Conservation (phyloP, 1,140 invertebrate genomes). For the Sminthurinus signatus region DNA sequence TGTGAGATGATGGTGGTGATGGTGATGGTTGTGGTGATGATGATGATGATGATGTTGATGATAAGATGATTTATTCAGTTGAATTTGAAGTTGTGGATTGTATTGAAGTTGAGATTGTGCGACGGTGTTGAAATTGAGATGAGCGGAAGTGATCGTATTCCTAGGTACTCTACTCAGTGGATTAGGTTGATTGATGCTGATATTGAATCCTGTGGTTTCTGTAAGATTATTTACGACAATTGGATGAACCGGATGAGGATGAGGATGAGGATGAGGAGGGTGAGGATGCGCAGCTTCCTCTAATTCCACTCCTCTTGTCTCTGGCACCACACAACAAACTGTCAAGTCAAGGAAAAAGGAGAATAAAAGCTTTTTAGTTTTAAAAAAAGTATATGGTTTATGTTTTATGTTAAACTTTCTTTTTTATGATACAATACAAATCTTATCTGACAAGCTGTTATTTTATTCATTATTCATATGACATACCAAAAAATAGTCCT, state of each 20-base stretch:
- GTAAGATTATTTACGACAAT: constrained; percentile 6
- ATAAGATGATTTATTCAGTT: not conserved
- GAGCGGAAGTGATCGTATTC: not conserved
- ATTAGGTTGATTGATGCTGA: constrained; percentile 5
- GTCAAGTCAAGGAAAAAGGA: too few species aligned
- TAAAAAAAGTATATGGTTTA: too few species aligned
- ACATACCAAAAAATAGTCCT: constrained; percentile 73
- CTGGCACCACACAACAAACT: constrained; percentile 76
- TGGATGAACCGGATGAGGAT: constrained; percentile 9
- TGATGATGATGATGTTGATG: not conserved
- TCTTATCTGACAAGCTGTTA: too few species aligned
- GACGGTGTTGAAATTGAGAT: not conserved
- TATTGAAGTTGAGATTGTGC: too few species aligned
- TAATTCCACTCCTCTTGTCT: constrained; percentile 79
- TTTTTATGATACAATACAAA: too few species aligned
- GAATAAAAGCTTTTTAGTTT: too few species aligned
- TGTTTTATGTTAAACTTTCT: too few species aligned
- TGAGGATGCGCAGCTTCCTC: constrained; percentile 55
- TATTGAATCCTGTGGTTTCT: too few species aligned
- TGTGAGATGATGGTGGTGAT: not conserved
- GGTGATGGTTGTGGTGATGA: not conserved
- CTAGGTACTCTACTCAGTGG: constrained; percentile 4
- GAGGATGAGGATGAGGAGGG: not conserved
- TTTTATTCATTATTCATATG: too few species aligned
- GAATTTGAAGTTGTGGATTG: not conserved